Evolutionary conservation across 2,888 invertebrate species (phyloP), one percentile per base, ranked within the genome.

Genomic region (Luperina testacea): DNA sequence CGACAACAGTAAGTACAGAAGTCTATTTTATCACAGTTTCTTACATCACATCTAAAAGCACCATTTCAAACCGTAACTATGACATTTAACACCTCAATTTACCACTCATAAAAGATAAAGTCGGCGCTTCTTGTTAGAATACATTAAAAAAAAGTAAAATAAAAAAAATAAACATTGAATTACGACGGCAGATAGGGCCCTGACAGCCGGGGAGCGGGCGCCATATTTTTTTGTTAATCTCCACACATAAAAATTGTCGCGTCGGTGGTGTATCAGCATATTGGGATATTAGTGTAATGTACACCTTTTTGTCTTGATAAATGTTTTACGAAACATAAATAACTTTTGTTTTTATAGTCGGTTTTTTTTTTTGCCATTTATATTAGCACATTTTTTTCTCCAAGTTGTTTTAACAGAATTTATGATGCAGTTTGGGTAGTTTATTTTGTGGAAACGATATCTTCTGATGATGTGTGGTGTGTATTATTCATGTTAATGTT

Each of bases 81-180:
- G 89, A 89, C 84, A 85, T 90, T 92, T 92, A 89, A 94, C 93
- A 92, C 94, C 91, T 93, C 91, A 94, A 94, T 94, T 92, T 92
- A 91, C 91, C 86, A 90, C 87, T 89, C 91, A 90, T 91, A 92
- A 92, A 90, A 92, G 92, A 93, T 93, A 93, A 93, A 89, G 88
- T 87, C 90, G 88, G 87, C 90, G 90, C 90, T 91, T 86, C 93
- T 92, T 91, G 91, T 91, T 90, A 89, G 87, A 88, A 87, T 85
- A 86, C 82, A 85, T 83, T 83, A 20, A 80, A 87, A 86, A 86
- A 88, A 89, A 90, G 90, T 86, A 89, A 92, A 94, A 94, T 92
- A 93, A 93, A 93, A 91, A 89, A 89, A 88, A 88, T 81, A 86
- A 91, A 92, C 92, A 88, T 92, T 93, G 93, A 94, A 91, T 92